Conservation (phyloP, 2,113 vertebrate species). For the Geococcyx californianus region DNA sequence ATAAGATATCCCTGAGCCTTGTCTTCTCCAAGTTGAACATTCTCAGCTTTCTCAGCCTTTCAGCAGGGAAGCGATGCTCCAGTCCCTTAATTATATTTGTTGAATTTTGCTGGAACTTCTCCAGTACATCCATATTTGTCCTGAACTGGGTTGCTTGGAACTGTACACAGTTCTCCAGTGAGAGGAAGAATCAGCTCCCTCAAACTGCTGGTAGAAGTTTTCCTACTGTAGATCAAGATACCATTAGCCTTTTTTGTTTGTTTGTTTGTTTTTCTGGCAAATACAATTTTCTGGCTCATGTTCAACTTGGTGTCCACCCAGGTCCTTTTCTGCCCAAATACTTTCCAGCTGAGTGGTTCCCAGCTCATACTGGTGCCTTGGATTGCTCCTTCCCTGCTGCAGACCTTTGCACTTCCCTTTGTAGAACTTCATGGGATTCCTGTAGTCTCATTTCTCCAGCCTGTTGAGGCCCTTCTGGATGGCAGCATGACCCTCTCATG, state of each 20-base stretch:
- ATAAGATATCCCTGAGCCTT: not conserved
- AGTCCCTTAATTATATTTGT: not conserved
- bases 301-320: not conserved
- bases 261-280: not conserved
- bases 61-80: not conserved
- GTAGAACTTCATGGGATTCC: not conserved
- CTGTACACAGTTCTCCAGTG: not conserved
- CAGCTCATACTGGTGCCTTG: not conserved
- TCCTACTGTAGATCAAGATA: not conserved
- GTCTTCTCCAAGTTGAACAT: not conserved
- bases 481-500: not conserved
- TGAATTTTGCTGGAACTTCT: not conserved
- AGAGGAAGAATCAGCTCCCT: not conserved
- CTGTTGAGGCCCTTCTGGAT: not conserved
- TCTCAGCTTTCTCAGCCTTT: not conserved
- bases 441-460: not conserved
- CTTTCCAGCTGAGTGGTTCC: not conserved
- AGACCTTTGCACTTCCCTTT: not conserved
- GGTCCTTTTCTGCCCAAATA: not conserved
- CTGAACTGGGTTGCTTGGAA: not conserved
- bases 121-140: not conserved
- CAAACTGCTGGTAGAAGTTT: not conserved
- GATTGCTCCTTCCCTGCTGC: accelerated
- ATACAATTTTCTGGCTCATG: not conserved
- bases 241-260: not conserved